Conservation (phyloP, 1,140 invertebrate genomes). For the Drosophila littoralis region DNA sequence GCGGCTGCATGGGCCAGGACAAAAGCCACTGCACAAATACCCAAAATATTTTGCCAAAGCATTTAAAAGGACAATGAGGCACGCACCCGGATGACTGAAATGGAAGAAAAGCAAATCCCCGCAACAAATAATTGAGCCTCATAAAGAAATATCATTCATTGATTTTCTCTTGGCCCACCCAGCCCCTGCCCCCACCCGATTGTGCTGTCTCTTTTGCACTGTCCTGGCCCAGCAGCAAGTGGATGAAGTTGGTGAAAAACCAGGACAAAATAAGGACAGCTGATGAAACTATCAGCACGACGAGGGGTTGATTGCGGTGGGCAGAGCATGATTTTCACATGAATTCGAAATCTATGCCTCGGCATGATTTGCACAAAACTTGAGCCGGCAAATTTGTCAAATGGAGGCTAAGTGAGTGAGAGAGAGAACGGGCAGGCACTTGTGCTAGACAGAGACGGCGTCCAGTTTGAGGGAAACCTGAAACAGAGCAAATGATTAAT, state of each 20-base stretch:
- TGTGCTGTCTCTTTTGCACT: background rate
- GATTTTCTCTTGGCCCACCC: slow-evolving; percentile 61
- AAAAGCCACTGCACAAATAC: slow-evolving; percentile 67
- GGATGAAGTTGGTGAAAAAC: slow-evolving; percentile 52
- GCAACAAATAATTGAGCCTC: slow-evolving; percentile 83
- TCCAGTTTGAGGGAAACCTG: slow-evolving; percentile 40
- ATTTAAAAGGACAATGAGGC: slow-evolving; percentile 82
- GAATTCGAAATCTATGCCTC: slow-evolving; percentile 78
- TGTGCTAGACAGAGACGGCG: background rate
- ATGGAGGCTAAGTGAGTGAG: slow-evolving; percentile 7
- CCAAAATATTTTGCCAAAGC: slow-evolving; percentile 81
- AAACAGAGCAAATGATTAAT: slow-evolving; percentile 76
- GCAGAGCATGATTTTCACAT: slow-evolving; percentile 66
- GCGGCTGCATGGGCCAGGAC: slow-evolving; percentile 30
- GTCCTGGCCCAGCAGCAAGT: slow-evolving; percentile 49
- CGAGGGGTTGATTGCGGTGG: slow-evolving; percentile 50
- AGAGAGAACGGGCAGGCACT: background rate
- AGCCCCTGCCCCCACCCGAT: background rate
- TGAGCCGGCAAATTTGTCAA: slow-evolving; percentile 75
- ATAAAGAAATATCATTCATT: slow-evolving; percentile 83
- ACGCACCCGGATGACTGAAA: slow-evolving; percentile 60
- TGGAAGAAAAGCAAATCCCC: slow-evolving; percentile 77
- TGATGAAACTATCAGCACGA: slow-evolving; percentile 73
- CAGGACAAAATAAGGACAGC: slow-evolving; percentile 58
- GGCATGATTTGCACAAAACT: slow-evolving; percentile 81